Evolutionary conservation across 2,113 vertebrate species (phyloP), one percentile per base, ranked within the genome.

Genomic region (Planiliza haematocheilus): DNA sequence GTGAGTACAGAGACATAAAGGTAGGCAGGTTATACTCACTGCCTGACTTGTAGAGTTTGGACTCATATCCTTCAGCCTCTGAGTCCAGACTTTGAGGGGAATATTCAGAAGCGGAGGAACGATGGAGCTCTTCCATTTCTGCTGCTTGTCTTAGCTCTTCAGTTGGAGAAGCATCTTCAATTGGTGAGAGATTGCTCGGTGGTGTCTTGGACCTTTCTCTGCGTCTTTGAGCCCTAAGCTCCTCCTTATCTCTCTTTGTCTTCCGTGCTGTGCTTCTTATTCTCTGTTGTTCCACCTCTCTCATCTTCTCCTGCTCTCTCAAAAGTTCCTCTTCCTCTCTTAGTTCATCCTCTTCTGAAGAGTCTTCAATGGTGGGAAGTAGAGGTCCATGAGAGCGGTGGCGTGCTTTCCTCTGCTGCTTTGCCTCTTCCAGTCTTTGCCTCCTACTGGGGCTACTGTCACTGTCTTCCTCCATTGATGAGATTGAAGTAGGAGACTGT

Each of bases 111-210:
- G 97, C 98, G 62, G 97, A 99, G 12, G 98, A 99, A 11, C 98
- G 96, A 71, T 99, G 98, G 2, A 99, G 94, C 89, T 99, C 98
- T 77, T 99, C 98, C 98, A 99, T 99, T 92, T 99, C 98, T 0
- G 98, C 98, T 0, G 98, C 97, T 91, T 99, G 98, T 75, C 98
- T 93, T 72, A 99, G 92, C 57, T 99, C 98, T 85, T 99, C 98
- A 0, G 98, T 99, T 34, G 97, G 98, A 7, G 98, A 99, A 39
- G 98, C 98, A 0, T 98, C 98, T 86, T 99, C 98, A 2, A 99
- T 99, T 24, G 98, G 98, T 0, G 98, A 99, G 16, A 99, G 94
- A 84, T 98, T 99, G 80, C 98, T 99, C 1, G 98, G 98, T 4
- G 98, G 97, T 0, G 98, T 99, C 90, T 99, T 99, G 74, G 98